Conservation (phyloP, 2,797 vertebrate genomes). For the Triplophysa yarkandensis region DNA sequence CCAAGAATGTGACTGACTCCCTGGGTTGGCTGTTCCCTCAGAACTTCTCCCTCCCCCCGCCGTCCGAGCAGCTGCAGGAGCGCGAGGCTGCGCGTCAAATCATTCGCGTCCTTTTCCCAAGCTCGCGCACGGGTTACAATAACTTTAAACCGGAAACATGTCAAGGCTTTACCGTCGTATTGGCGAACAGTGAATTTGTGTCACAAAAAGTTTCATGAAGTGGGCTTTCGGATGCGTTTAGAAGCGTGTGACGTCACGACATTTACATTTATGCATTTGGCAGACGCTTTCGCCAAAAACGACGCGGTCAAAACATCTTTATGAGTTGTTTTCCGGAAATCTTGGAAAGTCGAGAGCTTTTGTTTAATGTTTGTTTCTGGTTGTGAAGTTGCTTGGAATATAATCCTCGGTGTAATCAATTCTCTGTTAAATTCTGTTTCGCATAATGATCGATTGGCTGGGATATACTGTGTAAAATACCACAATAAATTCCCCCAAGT, state of each 20-base stretch:
- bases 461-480: neutral
- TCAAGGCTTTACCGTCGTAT: neutral
- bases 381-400: slow-evolving; percentile 7
- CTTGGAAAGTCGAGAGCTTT: neutral
- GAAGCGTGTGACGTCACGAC: too few species aligned
- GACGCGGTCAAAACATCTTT: too few species aligned
- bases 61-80: slow-evolving; percentile 78
- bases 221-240: too few species aligned
- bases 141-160: slow-evolving; percentile 24
- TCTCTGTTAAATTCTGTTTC: slow-evolving; percentile 4
- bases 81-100: slow-evolving; percentile 45
- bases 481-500: neutral
- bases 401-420: slow-evolving; percentile 13
- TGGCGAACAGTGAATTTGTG: too few species aligned
- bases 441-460: slow-evolving; percentile 11
- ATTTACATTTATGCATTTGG: too few species aligned
- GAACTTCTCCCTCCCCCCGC: slow-evolving; percentile 81
- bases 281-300: too few species aligned
- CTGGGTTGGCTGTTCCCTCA: slow-evolving; percentile 89
- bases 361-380: slow-evolving; percentile 22
- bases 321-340: slow-evolving; percentile 7
- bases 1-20: slow-evolving; percentile 98
- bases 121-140: neutral
- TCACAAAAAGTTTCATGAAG: too few species aligned
- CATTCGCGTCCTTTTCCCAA: neutral